Conservation (phyloP, 2,797 vertebrate species). For the Synaphobranchus kaupii region DNA sequence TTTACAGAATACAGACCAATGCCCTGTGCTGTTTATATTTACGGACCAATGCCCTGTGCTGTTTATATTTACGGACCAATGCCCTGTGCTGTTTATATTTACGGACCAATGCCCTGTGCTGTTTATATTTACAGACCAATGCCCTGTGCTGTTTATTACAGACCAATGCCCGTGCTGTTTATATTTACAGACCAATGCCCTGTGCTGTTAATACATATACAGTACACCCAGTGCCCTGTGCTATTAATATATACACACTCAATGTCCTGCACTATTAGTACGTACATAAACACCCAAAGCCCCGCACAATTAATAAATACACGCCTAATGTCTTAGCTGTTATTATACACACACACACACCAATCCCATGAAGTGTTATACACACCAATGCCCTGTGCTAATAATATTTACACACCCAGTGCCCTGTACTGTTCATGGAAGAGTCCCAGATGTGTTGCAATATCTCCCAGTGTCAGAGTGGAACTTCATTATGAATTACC, state of each 20-base stretch:
- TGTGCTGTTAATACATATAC: neutral
- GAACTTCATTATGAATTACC: slow-evolving; percentile 6
- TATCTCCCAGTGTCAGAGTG: slow-evolving; percentile 6
- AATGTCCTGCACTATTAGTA: no score
- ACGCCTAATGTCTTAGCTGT: neutral
- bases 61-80: neutral
- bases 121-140: no score
- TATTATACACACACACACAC: neutral
- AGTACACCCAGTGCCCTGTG: neutral
- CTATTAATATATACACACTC: neutral
- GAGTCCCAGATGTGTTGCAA: neutral
- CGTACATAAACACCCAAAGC: no score
- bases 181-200: neutral
- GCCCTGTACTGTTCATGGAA: neutral
- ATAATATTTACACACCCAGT: neutral
- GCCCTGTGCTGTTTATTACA: no score
- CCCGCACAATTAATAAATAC: neutral
- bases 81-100: neutral
- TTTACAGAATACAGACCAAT: no score
- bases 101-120: no score
- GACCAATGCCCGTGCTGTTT: no score
- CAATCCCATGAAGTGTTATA: no score
- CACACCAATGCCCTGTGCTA: neutral
- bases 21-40: neutral
- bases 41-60: neutral